These are phyloP conservation scores for Drosophila formosana DNA, from an alignment of 2,888 invertebrate genomes.

Conservation along the genomic window DNA sequence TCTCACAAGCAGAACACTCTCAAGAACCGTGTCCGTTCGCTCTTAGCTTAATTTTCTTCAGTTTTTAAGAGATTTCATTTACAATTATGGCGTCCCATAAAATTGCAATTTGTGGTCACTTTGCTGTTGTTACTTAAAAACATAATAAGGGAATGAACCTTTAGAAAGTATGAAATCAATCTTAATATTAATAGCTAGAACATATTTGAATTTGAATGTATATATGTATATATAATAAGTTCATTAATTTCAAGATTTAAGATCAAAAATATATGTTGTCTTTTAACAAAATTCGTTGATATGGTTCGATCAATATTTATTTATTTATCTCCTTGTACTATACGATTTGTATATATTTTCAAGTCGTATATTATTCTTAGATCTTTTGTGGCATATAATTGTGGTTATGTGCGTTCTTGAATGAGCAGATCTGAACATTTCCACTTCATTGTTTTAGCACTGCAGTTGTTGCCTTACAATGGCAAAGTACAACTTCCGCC, in stretches of 20 bases:
- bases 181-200: too few species aligned
- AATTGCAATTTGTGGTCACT: conserved; percentile 67
- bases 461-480: conserved; percentile 36
- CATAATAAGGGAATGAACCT: too few species aligned
- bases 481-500: conserved; percentile 25
- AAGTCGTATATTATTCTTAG: background rate
- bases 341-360: too few species aligned
- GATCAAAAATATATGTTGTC: too few species aligned
- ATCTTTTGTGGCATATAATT: background rate
- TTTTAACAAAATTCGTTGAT: too few species aligned
- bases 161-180: too few species aligned
- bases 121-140: too few species aligned
- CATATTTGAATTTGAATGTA: too few species aligned
- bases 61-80: conserved; percentile 51
- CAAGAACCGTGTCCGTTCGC: conserved; percentile 22
- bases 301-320: too few species aligned
- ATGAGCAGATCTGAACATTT: background rate
- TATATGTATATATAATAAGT: too few species aligned
- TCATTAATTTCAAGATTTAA: too few species aligned
- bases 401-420: background rate
- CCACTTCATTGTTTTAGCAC: conserved; percentile 9
- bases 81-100: conserved; percentile 62
- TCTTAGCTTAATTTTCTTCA: conserved; percentile 57
- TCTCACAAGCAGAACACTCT: conserved; percentile 10
- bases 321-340: too few species aligned